These are phyloP conservation scores for Syngnathus scovelli DNA, from an alignment of 2,113 vertebrate genomes.

Conservation along the genomic window DNA sequence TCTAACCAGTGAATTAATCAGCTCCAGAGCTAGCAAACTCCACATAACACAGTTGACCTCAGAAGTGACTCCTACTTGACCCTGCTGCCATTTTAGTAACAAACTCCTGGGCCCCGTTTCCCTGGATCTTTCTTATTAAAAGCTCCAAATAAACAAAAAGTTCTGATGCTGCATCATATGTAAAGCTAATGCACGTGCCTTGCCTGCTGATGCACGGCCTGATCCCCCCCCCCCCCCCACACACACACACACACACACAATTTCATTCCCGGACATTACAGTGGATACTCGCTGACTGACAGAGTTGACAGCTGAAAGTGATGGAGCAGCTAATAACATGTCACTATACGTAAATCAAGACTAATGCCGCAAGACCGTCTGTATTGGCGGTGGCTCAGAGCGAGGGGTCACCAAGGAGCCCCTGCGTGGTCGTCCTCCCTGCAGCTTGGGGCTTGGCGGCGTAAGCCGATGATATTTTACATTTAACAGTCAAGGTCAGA, in stretches of 20 bases:
- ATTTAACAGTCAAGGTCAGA: slow-evolving; percentile 50
- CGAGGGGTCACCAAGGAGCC: slow-evolving; percentile 33
- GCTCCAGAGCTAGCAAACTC: too few species aligned
- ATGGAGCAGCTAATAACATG: slow-evolving; percentile 67
- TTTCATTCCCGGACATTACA: slow-evolving; percentile 43
- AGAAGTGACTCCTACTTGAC: too few species aligned
- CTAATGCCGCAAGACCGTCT: slow-evolving; percentile 49
- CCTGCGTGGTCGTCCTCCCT: slow-evolving; percentile 9
- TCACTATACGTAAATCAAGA: slow-evolving; percentile 69
- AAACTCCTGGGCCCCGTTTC: too few species aligned
- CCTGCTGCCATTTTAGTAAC: too few species aligned
- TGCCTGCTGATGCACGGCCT: slow-evolving; percentile 39
- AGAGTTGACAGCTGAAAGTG: slow-evolving; percentile 64
- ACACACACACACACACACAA: background rate
- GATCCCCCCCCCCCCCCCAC: slow-evolving; percentile 5
- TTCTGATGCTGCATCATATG: background rate
- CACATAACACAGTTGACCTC: too few species aligned
- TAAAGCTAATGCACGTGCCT: background rate
- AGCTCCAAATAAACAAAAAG: too few species aligned
- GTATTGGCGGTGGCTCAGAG: slow-evolving; percentile 34
- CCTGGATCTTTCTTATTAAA: too few species aligned
- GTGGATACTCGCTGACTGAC: slow-evolving; percentile 57
- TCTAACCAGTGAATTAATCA: background rate
- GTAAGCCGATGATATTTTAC: slow-evolving; percentile 30
- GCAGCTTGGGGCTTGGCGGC: slow-evolving; percentile 24